Evolutionary conservation across 1,140 invertebrate genomes (phyloP), one percentile per base, ranked within the genome.

Genomic region (Mya arenaria): DNA sequence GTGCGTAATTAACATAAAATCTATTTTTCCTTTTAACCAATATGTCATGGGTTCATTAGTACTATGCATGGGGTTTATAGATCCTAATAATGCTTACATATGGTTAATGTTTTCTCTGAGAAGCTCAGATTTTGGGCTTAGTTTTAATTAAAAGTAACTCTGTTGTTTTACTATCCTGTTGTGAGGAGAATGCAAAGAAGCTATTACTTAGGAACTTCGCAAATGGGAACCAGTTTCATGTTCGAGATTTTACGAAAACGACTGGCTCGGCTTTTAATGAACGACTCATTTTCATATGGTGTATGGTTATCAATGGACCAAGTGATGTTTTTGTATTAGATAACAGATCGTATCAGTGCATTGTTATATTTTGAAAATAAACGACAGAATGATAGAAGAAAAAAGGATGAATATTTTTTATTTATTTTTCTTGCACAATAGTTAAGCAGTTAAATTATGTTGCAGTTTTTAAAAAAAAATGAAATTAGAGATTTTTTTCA

Each of bases 61-160:
- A 71, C 39, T 39, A 80, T 48, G 77, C 62, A 80, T 60, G 65
- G 65, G 77, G 65, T 69, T 69, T 71, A 80, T 60, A 66, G 58
- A 30, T 0, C 48, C 23, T 62, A 25, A 30, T 80, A 69, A 69
- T 69, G 65, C 41, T 71, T 52, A 58, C 77, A 80, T 80, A 80
- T 80, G 77, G 77, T 80, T 69, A 68, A 60, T 69, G 77, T 80
- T 80, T 80, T 60, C 30, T 25, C 36, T 60, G 63, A 71, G 62
- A 80, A 58, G 66, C 28, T 71, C 77, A 71, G 77, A 69, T 80
- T 80, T 80, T 69, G 77, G 58, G 77, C 77, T 80, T 80, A 80
- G 62, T 80, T 80, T 78, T 80, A 80, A 80, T 80, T 80, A 80
- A 80, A 80, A 80, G 30, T 69, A 55, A 80, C 66, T 80, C 77